These are phyloP conservation scores for Saccopteryx leptura DNA, from an alignment of 2,113 vertebrate genomes.

Conservation along the genomic window DNA sequence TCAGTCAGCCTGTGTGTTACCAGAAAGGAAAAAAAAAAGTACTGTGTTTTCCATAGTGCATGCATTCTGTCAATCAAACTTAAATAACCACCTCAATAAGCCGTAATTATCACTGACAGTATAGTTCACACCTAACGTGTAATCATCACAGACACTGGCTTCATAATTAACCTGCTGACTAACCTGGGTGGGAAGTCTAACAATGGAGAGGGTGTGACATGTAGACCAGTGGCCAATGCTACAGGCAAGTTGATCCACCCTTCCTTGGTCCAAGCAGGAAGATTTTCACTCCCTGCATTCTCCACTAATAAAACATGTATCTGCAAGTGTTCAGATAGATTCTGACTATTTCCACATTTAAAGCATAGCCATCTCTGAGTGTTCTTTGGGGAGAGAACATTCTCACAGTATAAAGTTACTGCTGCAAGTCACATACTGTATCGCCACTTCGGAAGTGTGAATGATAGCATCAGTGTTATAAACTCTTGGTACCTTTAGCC, in stretches of 20 bases:
- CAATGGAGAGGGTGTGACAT: constrained; percentile 48
- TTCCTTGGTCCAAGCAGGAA: constrained; percentile 58
- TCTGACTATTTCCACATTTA: constrained; percentile 21
- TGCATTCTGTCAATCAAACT: constrained; percentile 74
- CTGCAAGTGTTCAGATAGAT: constrained; percentile 60
- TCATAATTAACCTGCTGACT: constrained; percentile 73
- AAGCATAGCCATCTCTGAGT: constrained; percentile 30
- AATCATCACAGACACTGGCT: constrained; percentile 78
- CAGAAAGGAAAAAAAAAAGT: constrained; percentile 42
- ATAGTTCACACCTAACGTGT: constrained; percentile 81
- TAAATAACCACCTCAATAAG: constrained; percentile 75
- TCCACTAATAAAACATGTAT: constrained; percentile 74
- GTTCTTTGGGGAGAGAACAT: constrained; percentile 48
- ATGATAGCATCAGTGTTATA: constrained; percentile 60
- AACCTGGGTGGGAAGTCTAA: constrained; percentile 55
- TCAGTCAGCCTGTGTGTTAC: neutral
- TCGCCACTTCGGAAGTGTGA: constrained; percentile 65
- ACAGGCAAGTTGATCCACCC: constrained; percentile 62
- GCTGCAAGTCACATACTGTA: constrained; percentile 54
- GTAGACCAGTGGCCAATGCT: constrained; percentile 63
- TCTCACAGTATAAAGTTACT: constrained; percentile 32
- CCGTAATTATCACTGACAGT: constrained; percentile 75
- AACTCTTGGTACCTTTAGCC: constrained; percentile 60
- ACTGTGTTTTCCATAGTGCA: neutral
- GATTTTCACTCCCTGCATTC: neutral